Evolutionary conservation across 1,140 invertebrate species (phyloP), one percentile per base, ranked within the genome.

Genomic region (Drosophila subobscura): DNA sequence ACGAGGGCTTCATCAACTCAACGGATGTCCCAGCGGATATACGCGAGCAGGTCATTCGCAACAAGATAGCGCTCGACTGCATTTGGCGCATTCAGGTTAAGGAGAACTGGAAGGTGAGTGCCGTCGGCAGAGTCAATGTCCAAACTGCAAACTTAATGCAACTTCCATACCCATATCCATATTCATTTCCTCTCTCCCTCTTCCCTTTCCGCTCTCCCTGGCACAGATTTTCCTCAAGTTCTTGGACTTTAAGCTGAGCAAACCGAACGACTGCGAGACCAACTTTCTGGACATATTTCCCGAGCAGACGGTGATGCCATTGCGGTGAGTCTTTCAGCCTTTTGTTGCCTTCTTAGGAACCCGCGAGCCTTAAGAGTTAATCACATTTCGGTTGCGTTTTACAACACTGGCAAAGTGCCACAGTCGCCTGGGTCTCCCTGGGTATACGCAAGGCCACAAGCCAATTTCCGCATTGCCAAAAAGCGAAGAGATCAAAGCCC

Each of bases 251-350:
- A 92, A 93, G 40, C 92, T 97, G 67, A 93, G 93, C 42, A 94
- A 94, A 76, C 96, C 96, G 1, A 97, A 97, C 89, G 95, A 97
- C 76, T 97, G 96, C 77, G 94, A 96, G n/a, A 93, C 93, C 10
- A 97, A 97, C 91, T 97, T 95, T 84, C 93, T 97, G 42, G 95
- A 97, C 89, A 93, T 97, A 46, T 96, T 96, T 90, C 93, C 93
- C 5, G 93, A 94, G 57, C 91, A 93, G 55, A 95, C 95, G 23
- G 94, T 96, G 72, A 92, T 95, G 71, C 92, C 93, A 44, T 92
- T 93, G 42, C 92, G 91, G 86, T 92, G 89, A 44, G 50, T 42
- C 47, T 33, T 14, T 27, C 33, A 10, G 1, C 5, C 23, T 29
- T 37, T 27, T 33, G 16, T 4, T 22, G n/a, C 3, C 33, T 10